phyloP scores from a whole-genome alignment of 2,797 vertebrate genomes.

The Myoxocephalus aenaeus region DNA sequence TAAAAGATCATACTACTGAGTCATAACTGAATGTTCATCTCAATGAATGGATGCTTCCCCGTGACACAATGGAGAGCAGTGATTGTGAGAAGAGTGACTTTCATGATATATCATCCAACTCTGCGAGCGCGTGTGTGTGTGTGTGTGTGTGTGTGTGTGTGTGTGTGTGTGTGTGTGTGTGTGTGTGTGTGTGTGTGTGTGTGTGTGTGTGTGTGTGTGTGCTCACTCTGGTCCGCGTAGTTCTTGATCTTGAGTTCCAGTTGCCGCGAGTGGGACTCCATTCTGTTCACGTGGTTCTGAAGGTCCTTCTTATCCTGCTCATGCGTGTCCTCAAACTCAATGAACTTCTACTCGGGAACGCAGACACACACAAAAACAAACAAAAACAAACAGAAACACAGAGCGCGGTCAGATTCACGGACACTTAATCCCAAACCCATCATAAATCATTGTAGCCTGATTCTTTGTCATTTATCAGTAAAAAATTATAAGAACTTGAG shows the following conservation, averaged over 20 bases:
- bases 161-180: not conserved
- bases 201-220: not conserved
- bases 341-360: conserved; percentile 89
- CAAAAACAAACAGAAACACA: not conserved
- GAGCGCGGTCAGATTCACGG: not conserved
- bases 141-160: no score
- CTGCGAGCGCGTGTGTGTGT: not conserved
- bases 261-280: conserved; percentile 94
- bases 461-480: not conserved
- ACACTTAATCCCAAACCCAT: not conserved
- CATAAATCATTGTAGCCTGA: not conserved
- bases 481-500: not conserved
- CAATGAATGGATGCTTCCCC: not conserved
- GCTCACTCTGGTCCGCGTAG: conserved; percentile 94
- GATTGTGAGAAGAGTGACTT: not conserved
- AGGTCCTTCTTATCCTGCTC: conserved; percentile 98
- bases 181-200: no score
- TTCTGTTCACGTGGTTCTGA: conserved; percentile 91
- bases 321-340: conserved; percentile 97
- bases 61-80: not conserved
- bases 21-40: not conserved
- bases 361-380: conserved; percentile 2
- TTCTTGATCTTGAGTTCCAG: conserved; percentile 97
- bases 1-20: not conserved
- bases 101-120: not conserved